A percentile compares a stretch with the other conserved stretches of the same genome.
Conservation (phyloP, 2,113 vertebrate genomes). For the Crotalus viridis region DNA sequence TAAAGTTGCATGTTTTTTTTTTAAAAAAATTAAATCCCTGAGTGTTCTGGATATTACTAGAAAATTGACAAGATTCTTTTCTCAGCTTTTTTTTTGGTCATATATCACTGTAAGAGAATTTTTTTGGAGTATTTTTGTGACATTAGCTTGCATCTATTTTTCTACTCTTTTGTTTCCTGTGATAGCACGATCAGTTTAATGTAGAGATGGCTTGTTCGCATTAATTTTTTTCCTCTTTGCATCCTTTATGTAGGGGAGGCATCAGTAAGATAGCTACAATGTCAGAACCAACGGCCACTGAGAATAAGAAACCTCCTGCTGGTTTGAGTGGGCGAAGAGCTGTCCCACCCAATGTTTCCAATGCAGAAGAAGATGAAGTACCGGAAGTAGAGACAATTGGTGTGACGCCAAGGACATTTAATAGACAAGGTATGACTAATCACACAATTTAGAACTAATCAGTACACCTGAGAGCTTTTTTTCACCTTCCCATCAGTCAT, state of each 20-base stretch:
- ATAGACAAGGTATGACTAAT: slow-evolving; percentile 73
- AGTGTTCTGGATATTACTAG: slow-evolving; percentile 37
- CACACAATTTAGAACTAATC: neutral
- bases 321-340: slow-evolving; percentile 76
- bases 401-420: slow-evolving; percentile 71
- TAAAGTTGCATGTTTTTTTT: neutral
- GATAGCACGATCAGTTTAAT: neutral
- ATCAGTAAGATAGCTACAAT: slow-evolving; percentile 46
- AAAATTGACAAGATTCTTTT: slow-evolving; percentile 40
- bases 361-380: slow-evolving; percentile 74
- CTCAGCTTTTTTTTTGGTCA: slow-evolving; percentile 54
- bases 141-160: slow-evolving; percentile 38
- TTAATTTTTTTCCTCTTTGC: neutral
- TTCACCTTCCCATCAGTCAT: neutral
- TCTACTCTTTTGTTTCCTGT: slow-evolving; percentile 36
- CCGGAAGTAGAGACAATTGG: slow-evolving; percentile 81
- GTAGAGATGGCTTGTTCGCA: neutral
- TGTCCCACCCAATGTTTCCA: slow-evolving; percentile 74
- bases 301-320: slow-evolving; percentile 48
- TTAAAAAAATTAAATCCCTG: neutral
- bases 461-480: neutral
- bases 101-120: slow-evolving; percentile 43
- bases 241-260: slow-evolving; percentile 16
- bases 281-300: slow-evolving; percentile 58
- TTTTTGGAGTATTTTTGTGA: slow-evolving; percentile 35